Conservation (phyloP, 1,140 invertebrate genomes). For the Dinothrombium tinctorium region DNA sequence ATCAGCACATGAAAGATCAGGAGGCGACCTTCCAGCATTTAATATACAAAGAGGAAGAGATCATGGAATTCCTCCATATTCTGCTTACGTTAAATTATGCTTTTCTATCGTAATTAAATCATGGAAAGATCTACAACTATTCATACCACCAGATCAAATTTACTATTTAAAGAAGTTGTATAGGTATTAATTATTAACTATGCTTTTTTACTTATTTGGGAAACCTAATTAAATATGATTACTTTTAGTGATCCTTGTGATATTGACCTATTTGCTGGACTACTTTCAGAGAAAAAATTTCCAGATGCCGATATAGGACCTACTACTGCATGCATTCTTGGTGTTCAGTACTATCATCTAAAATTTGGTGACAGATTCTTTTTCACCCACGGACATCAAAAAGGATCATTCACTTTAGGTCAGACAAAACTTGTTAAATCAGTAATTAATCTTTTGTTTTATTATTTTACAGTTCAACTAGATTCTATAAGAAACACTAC, state of each 20-base stretch:
- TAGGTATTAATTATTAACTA: no score
- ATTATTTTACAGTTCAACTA: conserved; percentile 8
- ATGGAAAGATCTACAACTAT: conserved; percentile 24
- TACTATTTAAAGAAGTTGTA: conserved; percentile 5
- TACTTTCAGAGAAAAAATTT: conserved; percentile 18
- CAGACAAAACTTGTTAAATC: no score
- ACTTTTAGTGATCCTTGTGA: conserved; percentile 10
- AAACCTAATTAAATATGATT: no score
- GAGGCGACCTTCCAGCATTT: conserved; percentile 19
- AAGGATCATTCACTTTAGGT: conserved; percentile 10
- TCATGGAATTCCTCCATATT: conserved; percentile 31
- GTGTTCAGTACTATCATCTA: conserved; percentile 32
- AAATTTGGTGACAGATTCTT: conserved; percentile 58
- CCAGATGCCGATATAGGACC: conserved; percentile 24
- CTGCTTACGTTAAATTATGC: conserved; percentile 9
- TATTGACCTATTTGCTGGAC: conserved; percentile 5
- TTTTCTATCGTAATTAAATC: conserved; percentile 5
- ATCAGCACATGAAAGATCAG: conserved; percentile 13
- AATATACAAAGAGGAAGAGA: conserved; percentile 24
- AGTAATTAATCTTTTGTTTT: conserved; percentile 1
- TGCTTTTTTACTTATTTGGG: no score
- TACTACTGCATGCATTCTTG: conserved; percentile 21
- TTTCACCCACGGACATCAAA: conserved; percentile 19
- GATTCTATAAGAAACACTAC: neutral
- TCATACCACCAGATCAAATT: conserved; percentile 12